These are phyloP conservation scores for Engraulis encrasicolus DNA, from an alignment of 2,113 vertebrate genomes.

Conservation along the genomic window DNA sequence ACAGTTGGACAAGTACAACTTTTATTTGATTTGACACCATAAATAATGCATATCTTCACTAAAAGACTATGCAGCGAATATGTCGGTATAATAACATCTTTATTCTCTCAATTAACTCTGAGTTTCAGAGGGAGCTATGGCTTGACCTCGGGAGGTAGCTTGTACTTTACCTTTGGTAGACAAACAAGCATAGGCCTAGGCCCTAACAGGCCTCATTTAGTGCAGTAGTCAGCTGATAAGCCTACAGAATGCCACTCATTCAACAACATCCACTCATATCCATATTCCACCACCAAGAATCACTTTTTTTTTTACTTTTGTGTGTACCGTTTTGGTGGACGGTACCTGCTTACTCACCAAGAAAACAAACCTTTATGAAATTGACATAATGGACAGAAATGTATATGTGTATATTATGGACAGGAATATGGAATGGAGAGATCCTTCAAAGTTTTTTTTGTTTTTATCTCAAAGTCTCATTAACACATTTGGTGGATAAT, in stretches of 20 bases:
- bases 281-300: too few species aligned
- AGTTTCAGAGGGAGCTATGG: background rate
- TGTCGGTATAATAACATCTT: background rate
- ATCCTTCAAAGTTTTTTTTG: too few species aligned
- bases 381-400: too few species aligned
- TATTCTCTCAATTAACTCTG: background rate
- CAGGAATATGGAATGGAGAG: too few species aligned
- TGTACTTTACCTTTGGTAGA: conserved; percentile 51
- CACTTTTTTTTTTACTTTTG: too few species aligned
- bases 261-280: background rate
- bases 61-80: background rate
- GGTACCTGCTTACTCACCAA: too few species aligned
- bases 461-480: too few species aligned
- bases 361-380: too few species aligned
- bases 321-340: too few species aligned
- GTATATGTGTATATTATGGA: too few species aligned
- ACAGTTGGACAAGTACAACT: background rate
- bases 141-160: conserved; percentile 46
- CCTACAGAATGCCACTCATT: background rate
- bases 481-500: too few species aligned
- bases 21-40: background rate
- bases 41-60: background rate
- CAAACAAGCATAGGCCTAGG: conserved; percentile 49
- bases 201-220: too few species aligned
- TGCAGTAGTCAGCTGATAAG: conserved; percentile 7